Base-by-base conservation (phyloP, 2,797 vertebrate species). In the Arctocebus calabarensis region DNA sequence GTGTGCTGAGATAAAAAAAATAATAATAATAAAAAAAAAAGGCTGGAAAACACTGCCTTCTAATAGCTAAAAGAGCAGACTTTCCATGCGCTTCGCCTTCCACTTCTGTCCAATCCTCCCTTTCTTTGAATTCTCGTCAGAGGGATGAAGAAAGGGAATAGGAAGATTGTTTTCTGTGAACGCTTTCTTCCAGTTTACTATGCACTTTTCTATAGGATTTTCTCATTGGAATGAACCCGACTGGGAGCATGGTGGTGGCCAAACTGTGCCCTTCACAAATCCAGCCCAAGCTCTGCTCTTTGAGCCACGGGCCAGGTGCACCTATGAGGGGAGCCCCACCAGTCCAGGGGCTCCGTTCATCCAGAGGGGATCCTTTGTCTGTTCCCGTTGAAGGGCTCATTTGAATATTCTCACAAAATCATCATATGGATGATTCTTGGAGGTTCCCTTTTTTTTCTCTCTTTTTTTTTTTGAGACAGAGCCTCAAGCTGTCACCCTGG, bases 1-100 rank as follows among this genome's bases (percentile, higher is more conserved):
- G 48, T 52, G 48, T 52, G 48, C 48, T 52, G 14, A 52, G 48
- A 52, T 14, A 52, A 52, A 52, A 52, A 16, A 52, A 52, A 14
- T n/a, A n/a, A n/a, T n/a, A n/a, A n/a, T n/a, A n/a, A n/a, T n/a
- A 52, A 52, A 14, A 52, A 14, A 14, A 52, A 16, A 52, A 52
- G 48, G 48, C 48, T 52, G 48, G 16, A 52, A 52, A 52, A 52
- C 48, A 52, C 48, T 52, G 48, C 48, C 48, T 52, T 52, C 48
- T 52, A 16, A 52, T 52, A 16, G 48, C 48, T 52, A 52, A 52
- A 52, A 52, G 14, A 59, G 12, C 32, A 43, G 12, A 75, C 5
- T 16, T 59, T 75, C 0, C 7, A 25, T 32, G 37, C 3, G 13
- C 16, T 20, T 34, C 71, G 22, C 0, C 9, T 22, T 9, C 1